Conservation (phyloP, 2,113 vertebrate species). For the Toxotes chatareus region DNA sequence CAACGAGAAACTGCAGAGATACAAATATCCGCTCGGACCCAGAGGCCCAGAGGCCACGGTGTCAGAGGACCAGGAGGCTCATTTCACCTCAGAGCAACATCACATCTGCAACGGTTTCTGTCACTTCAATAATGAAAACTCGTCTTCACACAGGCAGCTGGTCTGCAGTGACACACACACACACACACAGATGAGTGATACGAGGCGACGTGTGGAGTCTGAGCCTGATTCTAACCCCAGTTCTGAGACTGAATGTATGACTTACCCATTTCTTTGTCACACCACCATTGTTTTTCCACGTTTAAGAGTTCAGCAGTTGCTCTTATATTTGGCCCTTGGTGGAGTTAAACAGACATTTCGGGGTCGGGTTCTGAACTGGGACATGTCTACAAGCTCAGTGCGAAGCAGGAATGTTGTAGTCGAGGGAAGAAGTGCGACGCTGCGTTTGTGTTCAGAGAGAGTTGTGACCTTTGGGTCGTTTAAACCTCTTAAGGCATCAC, state of each 20-base stretch:
- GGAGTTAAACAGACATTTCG: neutral
- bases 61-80: neutral
- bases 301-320: no score
- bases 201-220: neutral
- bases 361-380: neutral
- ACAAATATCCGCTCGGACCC: neutral
- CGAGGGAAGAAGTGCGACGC: conserved; percentile 18
- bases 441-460: conserved; percentile 24
- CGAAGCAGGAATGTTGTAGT: neutral
- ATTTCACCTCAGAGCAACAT: conserved; percentile 11
- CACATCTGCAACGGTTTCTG: conserved; percentile 34
- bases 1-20: no score
- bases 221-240: no score
- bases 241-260: no score
- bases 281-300: no score
- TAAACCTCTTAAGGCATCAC: conserved; percentile 32
- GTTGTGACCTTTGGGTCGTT: conserved; percentile 52
- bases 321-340: no score
- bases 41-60: neutral
- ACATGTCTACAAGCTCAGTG: neutral
- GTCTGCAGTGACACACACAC: conserved; percentile 3
- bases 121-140: conserved; percentile 53
- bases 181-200: conserved; percentile 29
- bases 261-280: no score
- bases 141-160: conserved; percentile 23